These are phyloP conservation scores for Macrobrachium nipponense DNA, from an alignment of 1,140 invertebrate species.

Conservation along the genomic window DNA sequence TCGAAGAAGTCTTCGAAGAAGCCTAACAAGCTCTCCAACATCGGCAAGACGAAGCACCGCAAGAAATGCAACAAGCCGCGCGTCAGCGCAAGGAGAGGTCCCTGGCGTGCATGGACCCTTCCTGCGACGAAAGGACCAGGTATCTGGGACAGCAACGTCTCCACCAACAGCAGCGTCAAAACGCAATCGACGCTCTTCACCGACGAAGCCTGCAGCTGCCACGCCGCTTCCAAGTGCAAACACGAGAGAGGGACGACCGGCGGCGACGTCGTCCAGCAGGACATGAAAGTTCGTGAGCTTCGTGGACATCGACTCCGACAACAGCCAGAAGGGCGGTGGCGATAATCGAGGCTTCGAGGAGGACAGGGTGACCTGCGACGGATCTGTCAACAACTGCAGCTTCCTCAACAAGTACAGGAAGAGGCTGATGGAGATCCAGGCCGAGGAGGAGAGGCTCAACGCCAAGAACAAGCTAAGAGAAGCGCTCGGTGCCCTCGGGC, in stretches of 20 bases:
- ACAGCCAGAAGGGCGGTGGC: conserved; percentile 1
- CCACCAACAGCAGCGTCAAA: conserved; percentile 50
- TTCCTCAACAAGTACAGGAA: conserved; percentile 56
- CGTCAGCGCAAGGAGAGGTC: not conserved
- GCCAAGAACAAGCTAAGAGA: conserved; percentile 25
- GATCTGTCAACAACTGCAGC: conserved; percentile 47
- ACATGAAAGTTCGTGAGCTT: conserved; percentile 33
- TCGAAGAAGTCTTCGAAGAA: conserved; percentile 25
- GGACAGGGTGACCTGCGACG: conserved; percentile 22
- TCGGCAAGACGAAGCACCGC: conserved; percentile 35
- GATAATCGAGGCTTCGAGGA: conserved; percentile 36
- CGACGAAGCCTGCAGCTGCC: conserved; percentile 34
- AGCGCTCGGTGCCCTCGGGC: not conserved
- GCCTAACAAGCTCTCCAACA: conserved; percentile 20
- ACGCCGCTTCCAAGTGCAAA: conserved; percentile 1
- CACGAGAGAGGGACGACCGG: not conserved
- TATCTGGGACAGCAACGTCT: conserved; percentile 36
- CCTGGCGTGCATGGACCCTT: conserved; percentile 30
- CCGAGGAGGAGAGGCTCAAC: conserved; percentile 34
- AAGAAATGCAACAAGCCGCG: conserved; percentile 28
- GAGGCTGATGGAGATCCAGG: conserved; percentile 40
- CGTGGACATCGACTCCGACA: conserved; percentile 42
- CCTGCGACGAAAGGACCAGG: conserved; percentile 28
- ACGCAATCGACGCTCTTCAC: conserved; percentile 50
- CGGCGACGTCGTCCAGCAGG: not conserved